These are phyloP conservation scores for Slavum lentiscoides DNA, from an alignment of 2,888 invertebrate species.

Conservation along the genomic window DNA sequence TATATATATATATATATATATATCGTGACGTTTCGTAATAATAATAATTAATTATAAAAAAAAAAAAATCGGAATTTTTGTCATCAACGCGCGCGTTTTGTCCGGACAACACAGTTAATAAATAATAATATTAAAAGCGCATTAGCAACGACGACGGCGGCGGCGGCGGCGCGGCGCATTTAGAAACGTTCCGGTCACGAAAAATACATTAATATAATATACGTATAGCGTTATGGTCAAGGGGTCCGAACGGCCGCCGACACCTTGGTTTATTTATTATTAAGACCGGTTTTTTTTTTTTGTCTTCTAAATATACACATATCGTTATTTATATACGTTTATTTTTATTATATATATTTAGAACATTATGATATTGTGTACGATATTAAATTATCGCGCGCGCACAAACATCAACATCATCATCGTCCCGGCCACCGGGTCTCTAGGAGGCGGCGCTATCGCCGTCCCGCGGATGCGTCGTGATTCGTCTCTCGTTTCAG, in stretches of 20 bases:
- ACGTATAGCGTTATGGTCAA: conserved; percentile 7
- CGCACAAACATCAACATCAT: too few relatives aligned
- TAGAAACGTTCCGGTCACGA: conserved; percentile 24
- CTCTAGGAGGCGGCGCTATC: conserved; percentile 17
- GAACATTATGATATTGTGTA: too few relatives aligned
- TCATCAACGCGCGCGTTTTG: background rate
- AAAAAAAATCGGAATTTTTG: background rate
- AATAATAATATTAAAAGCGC: conserved; percentile 12
- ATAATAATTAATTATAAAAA: background rate
- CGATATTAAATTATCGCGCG: too few relatives aligned
- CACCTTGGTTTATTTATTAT: conserved; percentile 19
- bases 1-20: too few relatives aligned
- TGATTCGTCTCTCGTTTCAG: conserved; percentile 20
- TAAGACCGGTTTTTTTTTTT: background rate
- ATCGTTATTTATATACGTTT: background rate
- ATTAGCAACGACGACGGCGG: background rate
- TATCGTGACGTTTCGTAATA: background rate
- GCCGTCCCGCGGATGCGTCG: background rate
- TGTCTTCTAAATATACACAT: background rate
- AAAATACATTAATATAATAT: conserved; percentile 27
- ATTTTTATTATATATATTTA: too few relatives aligned
- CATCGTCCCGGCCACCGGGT: background rate
- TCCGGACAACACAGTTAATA: background rate
- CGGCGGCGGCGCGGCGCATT: background rate
- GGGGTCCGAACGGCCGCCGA: background rate